A percentile compares a stretch with the other conserved stretches of the same genome.
These are phyloP conservation scores for Danio jaintianensis DNA, from an alignment of 2,797 vertebrate species.

Conservation along the genomic window DNA sequence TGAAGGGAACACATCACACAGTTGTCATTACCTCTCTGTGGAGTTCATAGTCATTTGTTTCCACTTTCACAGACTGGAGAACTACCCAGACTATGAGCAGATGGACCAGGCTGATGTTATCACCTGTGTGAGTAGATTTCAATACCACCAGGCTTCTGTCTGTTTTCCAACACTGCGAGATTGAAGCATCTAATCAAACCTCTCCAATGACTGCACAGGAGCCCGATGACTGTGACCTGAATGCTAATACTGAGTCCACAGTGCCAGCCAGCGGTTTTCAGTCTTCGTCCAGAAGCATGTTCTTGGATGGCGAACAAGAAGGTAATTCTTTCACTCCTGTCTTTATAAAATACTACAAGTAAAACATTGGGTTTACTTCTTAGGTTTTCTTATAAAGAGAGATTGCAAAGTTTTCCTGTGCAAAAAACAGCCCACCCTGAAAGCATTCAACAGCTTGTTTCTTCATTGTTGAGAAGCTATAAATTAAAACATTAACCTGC, in stretches of 20 bases:
- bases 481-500: too few relatives aligned
- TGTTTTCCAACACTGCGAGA: neutral
- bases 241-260: slow-evolving; percentile 74
- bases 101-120: slow-evolving; percentile 73
- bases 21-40: neutral
- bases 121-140: slow-evolving; percentile 72
- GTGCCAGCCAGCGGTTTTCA: slow-evolving; percentile 54
- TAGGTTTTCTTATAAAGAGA: neutral
- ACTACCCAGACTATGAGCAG: slow-evolving; percentile 67
- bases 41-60: slow-evolving; percentile 47
- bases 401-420: too few relatives aligned
- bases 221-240: slow-evolving; percentile 73
- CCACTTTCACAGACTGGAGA: slow-evolving; percentile 70
- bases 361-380: neutral
- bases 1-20: slow-evolving; percentile 17
- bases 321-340: slow-evolving; percentile 53
- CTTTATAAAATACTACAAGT: neutral
- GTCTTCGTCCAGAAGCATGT: slow-evolving; percentile 67
- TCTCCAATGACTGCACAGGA: slow-evolving; percentile 61
- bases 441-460: neutral
- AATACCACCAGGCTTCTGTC: neutral
- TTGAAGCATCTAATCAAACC: neutral
- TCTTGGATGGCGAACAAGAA: slow-evolving; percentile 68
- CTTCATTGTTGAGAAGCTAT: too few relatives aligned
- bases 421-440: neutral